Base-by-base conservation (phyloP, 2,113 vertebrate species). In the Diadophis punctatus region DNA sequence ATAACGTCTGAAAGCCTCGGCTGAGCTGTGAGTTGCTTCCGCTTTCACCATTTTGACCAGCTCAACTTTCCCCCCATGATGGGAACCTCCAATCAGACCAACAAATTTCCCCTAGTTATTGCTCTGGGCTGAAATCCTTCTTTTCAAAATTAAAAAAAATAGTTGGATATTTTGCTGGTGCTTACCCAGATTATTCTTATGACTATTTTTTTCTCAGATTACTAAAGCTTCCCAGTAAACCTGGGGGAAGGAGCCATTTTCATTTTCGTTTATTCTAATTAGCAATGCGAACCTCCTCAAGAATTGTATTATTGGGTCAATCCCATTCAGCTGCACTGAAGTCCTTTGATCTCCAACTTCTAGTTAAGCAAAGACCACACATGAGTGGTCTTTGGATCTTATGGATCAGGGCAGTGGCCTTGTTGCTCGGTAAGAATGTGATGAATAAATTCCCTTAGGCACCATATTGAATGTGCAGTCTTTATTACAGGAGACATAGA, bases 231-330 rank as follows among this genome's bases (percentile, higher is more conserved):
- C 53, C 90, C 87, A 74, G n/a, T 27, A n/a, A 88, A 48, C 5
- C 43, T 1, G 68, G 74, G 89, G 89, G 56, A 39, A 63, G 20
- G 87, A 53, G 43, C 96, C 93, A 93, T 95, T 96, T 96, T 86
- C 93, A 92, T 93, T 94, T 52, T 93, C 94, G 92, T 68, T 94
- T 95, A 96, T 97, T 96, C 95, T 97, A 97, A 97, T 97, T 34
- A 94, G 91, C 93, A 95, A 94, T 95, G 93, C 95, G 95, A 96
- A 96, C 96, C 95, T 95, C 95, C 94, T 92, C 92, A 95, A 92
- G 95, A 53, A 96, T 96, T 96, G 94, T 94, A 95, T 94, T 95
- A 96, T 94, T 95, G 93, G 87, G 89, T 93, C 94, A 95, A 97
- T 96, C 96, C 94, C 20, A 95, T 93, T 93, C 95, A 92, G 93